phyloP scores from a whole-genome alignment of 2,888 invertebrate species.

The Torymus auratus region DNA sequence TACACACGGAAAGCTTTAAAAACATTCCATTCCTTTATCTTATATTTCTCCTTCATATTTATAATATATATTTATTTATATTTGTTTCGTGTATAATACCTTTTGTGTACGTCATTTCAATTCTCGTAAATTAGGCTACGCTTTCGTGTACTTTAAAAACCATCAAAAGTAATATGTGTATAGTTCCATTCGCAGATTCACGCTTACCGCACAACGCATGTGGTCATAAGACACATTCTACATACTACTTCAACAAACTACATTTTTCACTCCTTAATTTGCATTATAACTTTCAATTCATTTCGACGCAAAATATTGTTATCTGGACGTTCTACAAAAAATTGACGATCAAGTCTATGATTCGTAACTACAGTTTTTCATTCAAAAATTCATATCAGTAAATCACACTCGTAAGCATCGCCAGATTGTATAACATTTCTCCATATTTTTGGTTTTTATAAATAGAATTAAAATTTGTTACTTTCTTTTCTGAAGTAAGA shows the following conservation, averaged over 20 bases:
- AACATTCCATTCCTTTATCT: conserved; percentile 60
- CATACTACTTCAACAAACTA: conserved; percentile 37
- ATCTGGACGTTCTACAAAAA: conserved; percentile 50
- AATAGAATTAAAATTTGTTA: conserved; percentile 38
- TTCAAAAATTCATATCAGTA: conserved; percentile 33
- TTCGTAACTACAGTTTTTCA: conserved; percentile 38
- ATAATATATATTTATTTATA: conserved; percentile 42
- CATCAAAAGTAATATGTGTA: conserved; percentile 46
- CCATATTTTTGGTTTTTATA: conserved; percentile 23
- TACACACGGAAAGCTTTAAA: conserved; percentile 60
- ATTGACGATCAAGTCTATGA: conserved; percentile 53
- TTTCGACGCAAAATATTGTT: conserved; percentile 26
- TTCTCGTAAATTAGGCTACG: conserved; percentile 52
- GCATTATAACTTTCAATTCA: conserved; percentile 28
- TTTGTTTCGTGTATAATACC: conserved; percentile 55
- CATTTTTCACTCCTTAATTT: conserved; percentile 19
- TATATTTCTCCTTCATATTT: conserved; percentile 50
- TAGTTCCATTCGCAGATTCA: conserved; percentile 39
- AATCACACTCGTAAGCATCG: conserved; percentile 42
- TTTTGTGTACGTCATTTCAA: conserved; percentile 52
- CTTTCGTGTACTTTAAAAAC: conserved; percentile 48
- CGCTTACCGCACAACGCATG: conserved; percentile 40
- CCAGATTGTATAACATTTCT: conserved; percentile 48
- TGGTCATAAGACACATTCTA: conserved; percentile 24
- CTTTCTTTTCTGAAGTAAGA: conserved; percentile 36